Base-by-base conservation (phyloP, 2,888 invertebrate species). In the Tillus elongatus region DNA sequence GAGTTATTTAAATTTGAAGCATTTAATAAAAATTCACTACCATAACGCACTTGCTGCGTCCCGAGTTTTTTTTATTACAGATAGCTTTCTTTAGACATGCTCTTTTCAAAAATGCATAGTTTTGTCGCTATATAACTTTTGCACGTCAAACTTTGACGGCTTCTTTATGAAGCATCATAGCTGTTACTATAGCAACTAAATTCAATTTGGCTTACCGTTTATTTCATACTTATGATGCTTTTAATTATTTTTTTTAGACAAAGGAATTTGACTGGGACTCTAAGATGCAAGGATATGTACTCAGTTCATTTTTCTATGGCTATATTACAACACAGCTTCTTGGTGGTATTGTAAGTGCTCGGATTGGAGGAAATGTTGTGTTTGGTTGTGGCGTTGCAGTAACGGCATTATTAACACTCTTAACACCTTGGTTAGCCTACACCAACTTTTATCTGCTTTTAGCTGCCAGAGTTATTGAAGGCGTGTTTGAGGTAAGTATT, bases 281-380 rank as follows among this genome's bases (percentile, higher is more conserved):
- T 0, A 76, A 76, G 56, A 74, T 79, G 26, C 83, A 82, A 63
- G 89, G 89, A 0, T 66, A 82, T 35, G 76, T 91, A 15, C 65
- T 91, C 34, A 86, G 87, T 53, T 84, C 88, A 0, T 91, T 91
- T 66, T 91, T 91, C 70, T 89, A 88, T 57, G 90, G 90, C 0
- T 91, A 91, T 64, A 75, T 90, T 38, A 63, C 83, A 39, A 90
- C 90, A 0, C 90, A 86, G 62, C 67, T 90, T 26, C 72, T 83
- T 1, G 90, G 89, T 1, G 90, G 90, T 32, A 86, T 82, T 74
- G 66, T 93, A 33, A 85, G 87, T 2, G 77, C 82, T 49, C 77
- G 76, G 60, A 75, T 88, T 58, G 93, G 93, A 47, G 93, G 91
- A 42, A 87, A 87, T 70, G 73, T 79, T 51, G 76, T 86, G 10